Percentiles rank a stretch among this genome's conserved stretches.
Evolutionary conservation across 2,888 invertebrate species (phyloP).

Genomic region (Odontomyia ornata): DNA sequence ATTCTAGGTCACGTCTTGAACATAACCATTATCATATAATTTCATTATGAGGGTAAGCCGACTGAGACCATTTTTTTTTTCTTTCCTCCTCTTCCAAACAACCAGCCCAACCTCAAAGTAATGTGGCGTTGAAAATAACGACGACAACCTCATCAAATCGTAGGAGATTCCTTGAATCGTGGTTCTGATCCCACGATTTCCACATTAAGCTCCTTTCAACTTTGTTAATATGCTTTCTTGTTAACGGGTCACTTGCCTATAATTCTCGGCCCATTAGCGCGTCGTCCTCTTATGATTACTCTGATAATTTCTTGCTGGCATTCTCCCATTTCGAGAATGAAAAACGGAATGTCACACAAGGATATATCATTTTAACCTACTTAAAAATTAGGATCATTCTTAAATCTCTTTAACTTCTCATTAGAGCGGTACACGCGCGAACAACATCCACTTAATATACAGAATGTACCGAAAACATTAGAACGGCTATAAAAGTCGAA

Average conservation of each 20-base stretch:
- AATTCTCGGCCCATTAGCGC: too few relatives aligned
- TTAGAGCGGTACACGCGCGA: background rate
- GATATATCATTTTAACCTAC: conserved; percentile 17
- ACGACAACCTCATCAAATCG: too few relatives aligned
- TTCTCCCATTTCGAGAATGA: background rate
- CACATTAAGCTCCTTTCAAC: background rate
- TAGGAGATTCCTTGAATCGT: too few relatives aligned
- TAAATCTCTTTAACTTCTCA: conserved; percentile 30
- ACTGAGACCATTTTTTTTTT: background rate
- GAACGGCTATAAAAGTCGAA: too few relatives aligned
- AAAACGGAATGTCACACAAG: background rate
- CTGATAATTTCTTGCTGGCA: background rate
- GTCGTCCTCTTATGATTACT: too few relatives aligned
- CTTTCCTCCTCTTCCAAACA: background rate
- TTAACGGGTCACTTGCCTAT: too few relatives aligned
- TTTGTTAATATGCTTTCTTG: too few relatives aligned
- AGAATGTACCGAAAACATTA: too few relatives aligned
- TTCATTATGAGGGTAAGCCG: background rate
- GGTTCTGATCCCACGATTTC: background rate
- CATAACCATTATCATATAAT: conserved; percentile 31
- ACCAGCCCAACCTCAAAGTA: background rate
- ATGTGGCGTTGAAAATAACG: too few relatives aligned
- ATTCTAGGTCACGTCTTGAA: conserved; percentile 14
- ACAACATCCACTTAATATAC: too few relatives aligned
- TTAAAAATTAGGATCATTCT: conserved; percentile 1